Evolutionary conservation across 2,797 vertebrate genomes (phyloP).

Genomic region (Rhabdophis nuchalis): DNA sequence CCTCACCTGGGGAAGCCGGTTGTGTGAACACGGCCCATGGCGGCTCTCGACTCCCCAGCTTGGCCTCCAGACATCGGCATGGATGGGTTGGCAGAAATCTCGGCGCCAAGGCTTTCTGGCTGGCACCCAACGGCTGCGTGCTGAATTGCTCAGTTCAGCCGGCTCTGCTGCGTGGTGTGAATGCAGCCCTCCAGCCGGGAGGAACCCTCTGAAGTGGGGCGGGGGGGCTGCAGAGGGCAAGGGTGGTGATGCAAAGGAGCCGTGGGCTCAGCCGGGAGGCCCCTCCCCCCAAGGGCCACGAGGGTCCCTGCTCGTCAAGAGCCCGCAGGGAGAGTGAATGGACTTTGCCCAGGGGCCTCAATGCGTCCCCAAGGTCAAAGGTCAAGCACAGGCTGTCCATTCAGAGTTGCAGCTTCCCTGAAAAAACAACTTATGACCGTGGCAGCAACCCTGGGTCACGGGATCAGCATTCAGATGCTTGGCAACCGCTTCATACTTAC

Average conservation of each 20-base stretch:
- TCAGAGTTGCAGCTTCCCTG: neutral
- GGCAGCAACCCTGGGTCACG: neutral
- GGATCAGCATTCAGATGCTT: neutral
- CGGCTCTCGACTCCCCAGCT: neutral
- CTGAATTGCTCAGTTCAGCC: neutral
- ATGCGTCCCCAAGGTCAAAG: neutral
- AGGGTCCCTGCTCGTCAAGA: neutral
- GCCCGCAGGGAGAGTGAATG: neutral
- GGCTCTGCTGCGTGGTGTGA: neutral
- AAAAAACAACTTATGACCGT: neutral
- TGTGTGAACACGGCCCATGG: neutral
- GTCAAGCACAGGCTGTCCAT: neutral
- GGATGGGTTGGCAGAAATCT: neutral
- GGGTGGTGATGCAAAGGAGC: too few relatives aligned
- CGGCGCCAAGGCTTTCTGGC: neutral
- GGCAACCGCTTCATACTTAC: rapidly evolving
- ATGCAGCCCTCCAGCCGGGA: neutral
- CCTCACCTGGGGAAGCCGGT: neutral
- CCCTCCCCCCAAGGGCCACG: neutral
- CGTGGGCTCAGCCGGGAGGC: neutral
- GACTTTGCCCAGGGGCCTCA: neutral
- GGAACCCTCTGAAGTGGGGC: neutral
- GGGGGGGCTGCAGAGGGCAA: rapidly evolving
- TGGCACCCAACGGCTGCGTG: neutral
- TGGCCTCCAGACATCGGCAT: neutral